Percentiles rank a stretch among this genome's conserved stretches.
Conservation (phyloP, 2,113 vertebrate species). For the Rhinolophus sinicus region DNA sequence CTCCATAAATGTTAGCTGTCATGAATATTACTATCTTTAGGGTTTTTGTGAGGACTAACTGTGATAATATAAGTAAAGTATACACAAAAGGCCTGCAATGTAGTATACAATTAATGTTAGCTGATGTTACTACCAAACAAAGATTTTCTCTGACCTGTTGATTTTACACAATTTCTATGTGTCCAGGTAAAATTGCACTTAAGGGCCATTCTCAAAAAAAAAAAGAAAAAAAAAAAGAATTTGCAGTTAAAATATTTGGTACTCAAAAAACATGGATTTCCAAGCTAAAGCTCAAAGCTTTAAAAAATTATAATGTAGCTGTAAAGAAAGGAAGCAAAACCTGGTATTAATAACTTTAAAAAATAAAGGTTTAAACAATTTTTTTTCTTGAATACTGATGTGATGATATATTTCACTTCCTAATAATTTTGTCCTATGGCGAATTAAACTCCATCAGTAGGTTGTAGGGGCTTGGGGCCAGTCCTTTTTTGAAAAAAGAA, state of each 20-base stretch:
- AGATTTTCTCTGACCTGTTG: background rate
- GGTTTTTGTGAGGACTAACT: background rate
- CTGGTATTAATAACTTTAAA: background rate
- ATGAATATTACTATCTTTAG: background rate
- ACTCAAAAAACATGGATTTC: background rate
- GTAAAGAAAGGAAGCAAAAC: background rate
- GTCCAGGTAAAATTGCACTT: background rate
- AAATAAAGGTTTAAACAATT: background rate
- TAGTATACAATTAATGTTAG: background rate
- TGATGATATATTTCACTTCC: background rate
- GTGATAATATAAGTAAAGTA: background rate
- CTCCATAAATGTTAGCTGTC: background rate
- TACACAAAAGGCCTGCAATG: background rate
- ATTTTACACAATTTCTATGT: background rate
- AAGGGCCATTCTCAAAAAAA: background rate
- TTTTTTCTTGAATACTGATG: background rate
- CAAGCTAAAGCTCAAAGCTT: background rate
- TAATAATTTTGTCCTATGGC: background rate
- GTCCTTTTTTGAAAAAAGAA: background rate
- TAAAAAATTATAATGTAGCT: background rate
- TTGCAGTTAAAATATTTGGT: background rate
- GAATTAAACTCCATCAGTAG: background rate
- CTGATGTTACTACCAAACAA: background rate
- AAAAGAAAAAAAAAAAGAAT: background rate
- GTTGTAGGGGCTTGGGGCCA: background rate